phyloP scores from a whole-genome alignment of 2,113 vertebrate species.

The Austrofundulus limnaeus region DNA sequence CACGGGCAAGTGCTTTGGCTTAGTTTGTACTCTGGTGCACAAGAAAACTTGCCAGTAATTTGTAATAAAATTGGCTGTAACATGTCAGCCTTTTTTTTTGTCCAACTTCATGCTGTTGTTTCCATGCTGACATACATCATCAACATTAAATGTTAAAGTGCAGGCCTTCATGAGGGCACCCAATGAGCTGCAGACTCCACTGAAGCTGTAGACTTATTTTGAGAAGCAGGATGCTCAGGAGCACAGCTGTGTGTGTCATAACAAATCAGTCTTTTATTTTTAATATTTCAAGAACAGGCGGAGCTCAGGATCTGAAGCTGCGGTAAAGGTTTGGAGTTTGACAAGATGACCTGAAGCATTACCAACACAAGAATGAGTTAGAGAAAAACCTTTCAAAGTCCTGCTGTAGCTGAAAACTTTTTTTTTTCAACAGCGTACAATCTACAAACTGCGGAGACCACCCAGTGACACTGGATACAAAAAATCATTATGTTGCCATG shows the following conservation, averaged over 20 bases:
- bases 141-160: background rate
- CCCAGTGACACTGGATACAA: no score
- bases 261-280: constrained; percentile 7
- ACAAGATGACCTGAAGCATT: background rate
- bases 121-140: background rate
- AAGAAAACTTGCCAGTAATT: no score
- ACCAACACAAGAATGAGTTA: background rate
- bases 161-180: background rate
- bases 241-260: background rate
- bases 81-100: no score
- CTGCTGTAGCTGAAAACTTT: no score
- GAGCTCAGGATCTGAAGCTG: constrained; percentile 1
- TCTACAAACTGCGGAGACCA: no score
- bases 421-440: no score
- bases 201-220: background rate
- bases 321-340: background rate
- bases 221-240: background rate
- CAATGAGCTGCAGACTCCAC: background rate
- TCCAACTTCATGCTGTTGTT: background rate
- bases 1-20: no score
- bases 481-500: no score
- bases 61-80: no score
- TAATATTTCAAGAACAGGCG: background rate
- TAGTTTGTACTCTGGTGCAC: no score
- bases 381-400: background rate